Evolutionary conservation across 2,113 vertebrate genomes (phyloP), one percentile per base, ranked within the genome.

Genomic region (Xyliphius kryptos): DNA sequence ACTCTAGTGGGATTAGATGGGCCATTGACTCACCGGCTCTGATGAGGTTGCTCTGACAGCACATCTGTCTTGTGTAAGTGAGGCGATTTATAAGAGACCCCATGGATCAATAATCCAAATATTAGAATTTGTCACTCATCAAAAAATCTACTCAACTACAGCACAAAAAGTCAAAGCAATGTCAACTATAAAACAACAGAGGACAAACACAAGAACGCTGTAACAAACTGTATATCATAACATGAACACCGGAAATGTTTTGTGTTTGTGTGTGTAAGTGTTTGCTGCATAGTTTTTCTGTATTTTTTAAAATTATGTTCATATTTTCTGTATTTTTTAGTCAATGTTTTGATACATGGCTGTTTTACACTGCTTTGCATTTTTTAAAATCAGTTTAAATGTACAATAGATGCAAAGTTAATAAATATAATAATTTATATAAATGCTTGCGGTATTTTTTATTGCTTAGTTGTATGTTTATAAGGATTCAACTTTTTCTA

Each of bases 61-160:
- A 80, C 72, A 84, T 85, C 76, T 79, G 82, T 87, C 82, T 82
- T 79, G 64, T 65, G 54, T 20, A 56, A 61, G 72, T 56, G 61
- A 81, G 75, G 72, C 75, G 74, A 82, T 76, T 82, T 66, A 71
- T 67, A 70, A 74, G 70, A 77, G 69, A 63, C 44, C 71, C 73
- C 57, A 4, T 4, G 40, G 63, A 88, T 88, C 84, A 53, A 87
- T 86, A 82, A 58, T 32, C 54, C 61, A 77, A 83, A 82, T 82
- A 81, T 82, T 79, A 81, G 78, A 72, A 75, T 76, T 61, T 77
- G 76, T 83, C 80, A 83, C 80, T 71, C 56, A 79, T 80, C 67
- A 73, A 50, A 81, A 75, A 77, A 75, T 77, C 73, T 69, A 61
- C 70, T 8, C 22, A 13, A 12, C n/a, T 52, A 15, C 10, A n/a